These are phyloP conservation scores for Ceriagrion tenellum DNA, from an alignment of 2,888 invertebrate species.

Conservation along the genomic window DNA sequence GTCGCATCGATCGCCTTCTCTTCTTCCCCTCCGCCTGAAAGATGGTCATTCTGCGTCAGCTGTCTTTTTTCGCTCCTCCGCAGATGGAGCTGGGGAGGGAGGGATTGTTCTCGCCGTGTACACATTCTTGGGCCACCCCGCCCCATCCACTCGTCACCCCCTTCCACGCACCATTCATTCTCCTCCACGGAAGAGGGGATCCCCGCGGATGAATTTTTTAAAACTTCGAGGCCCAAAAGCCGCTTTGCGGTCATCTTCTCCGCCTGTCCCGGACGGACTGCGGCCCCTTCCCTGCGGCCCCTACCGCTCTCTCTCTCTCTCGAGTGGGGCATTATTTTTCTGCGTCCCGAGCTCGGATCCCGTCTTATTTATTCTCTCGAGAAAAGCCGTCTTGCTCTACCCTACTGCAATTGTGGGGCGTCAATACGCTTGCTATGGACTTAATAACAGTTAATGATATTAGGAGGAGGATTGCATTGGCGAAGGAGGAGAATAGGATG, in stretches of 20 bases:
- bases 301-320: background rate
- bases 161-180: background rate
- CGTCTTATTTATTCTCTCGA: background rate
- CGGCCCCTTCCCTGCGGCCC: background rate
- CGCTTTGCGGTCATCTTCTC: constrained; percentile 4
- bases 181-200: background rate
- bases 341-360: background rate
- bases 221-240: background rate
- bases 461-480: too few relatives aligned
- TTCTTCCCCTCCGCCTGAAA: background rate
- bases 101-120: background rate
- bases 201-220: background rate
- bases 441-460: too few relatives aligned
- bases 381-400: background rate
- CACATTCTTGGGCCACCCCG: background rate
- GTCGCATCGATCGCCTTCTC: background rate
- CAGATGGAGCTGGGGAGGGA: background rate
- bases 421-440: background rate
- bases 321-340: background rate
- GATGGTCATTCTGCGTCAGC: background rate
- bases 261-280: background rate
- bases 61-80: background rate
- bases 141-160: background rate
- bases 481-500: too few relatives aligned
- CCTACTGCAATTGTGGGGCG: background rate